phyloP scores from a whole-genome alignment of 2,888 invertebrate species.

The Nemapogon koenigi region DNA sequence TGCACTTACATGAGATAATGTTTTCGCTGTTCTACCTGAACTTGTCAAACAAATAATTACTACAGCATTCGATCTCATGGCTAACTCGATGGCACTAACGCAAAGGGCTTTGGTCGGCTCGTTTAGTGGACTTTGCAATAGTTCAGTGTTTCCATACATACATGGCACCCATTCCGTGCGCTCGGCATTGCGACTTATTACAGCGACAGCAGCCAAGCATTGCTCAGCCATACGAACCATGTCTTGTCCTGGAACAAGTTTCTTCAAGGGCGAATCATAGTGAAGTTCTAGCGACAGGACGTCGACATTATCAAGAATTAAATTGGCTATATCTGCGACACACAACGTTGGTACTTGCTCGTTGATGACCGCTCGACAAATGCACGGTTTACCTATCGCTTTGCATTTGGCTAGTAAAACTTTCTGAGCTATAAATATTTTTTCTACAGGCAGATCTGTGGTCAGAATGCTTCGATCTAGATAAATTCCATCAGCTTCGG shows the following conservation, averaged over 20 bases:
- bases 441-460: slow-evolving; percentile 86
- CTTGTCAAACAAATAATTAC: slow-evolving; percentile 80
- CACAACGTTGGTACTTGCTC: slow-evolving; percentile 79
- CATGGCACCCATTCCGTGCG: slow-evolving; percentile 82
- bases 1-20: slow-evolving; percentile 72
- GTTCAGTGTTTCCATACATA: slow-evolving; percentile 74
- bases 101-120: slow-evolving; percentile 61
- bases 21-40: slow-evolving; percentile 73
- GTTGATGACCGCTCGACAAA: slow-evolving; percentile 88
- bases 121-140: slow-evolving; percentile 62
- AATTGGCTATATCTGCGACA: slow-evolving; percentile 88
- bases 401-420: slow-evolving; percentile 86
- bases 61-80: slow-evolving; percentile 38
- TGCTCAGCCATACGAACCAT: slow-evolving; percentile 63
- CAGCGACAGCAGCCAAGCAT: slow-evolving; percentile 72
- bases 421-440: slow-evolving; percentile 88
- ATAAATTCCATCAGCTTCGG: slow-evolving; percentile 84
- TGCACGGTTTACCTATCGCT: slow-evolving; percentile 82
- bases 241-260: slow-evolving; percentile 34
- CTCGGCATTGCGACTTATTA: slow-evolving; percentile 87
- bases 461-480: slow-evolving; percentile 86
- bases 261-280: slow-evolving; percentile 47
- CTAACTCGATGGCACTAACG: slow-evolving; percentile 44
- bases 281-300: slow-evolving; percentile 79
- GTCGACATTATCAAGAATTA: slow-evolving; percentile 89